Evolutionary conservation across 2,888 invertebrate species (phyloP), one percentile per base, ranked within the genome.

Genomic region (Meghimatium bilineatum): DNA sequence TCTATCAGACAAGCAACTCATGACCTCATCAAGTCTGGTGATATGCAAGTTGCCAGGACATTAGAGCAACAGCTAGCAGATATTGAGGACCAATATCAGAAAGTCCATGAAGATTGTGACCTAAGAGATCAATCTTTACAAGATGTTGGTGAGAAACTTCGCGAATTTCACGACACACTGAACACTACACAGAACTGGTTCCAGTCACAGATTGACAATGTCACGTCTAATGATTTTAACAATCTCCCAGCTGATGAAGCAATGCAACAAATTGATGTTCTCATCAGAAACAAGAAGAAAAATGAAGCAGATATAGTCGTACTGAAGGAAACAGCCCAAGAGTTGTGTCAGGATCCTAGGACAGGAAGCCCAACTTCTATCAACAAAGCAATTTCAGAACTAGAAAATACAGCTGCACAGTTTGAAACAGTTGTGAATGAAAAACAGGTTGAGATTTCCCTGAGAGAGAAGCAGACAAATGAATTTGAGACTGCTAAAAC

Each of bases 371-470:
- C 85, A 1, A 76, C 86, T 10, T 44, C 89, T n/a, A 86, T 93
- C 49, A 91, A 92, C 82, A 91, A 91, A 84, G 86, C 89, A 23
- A 79, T 93, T 34, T 80, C 88, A 29, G 89, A 96, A 3, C 94
- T 98, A 87, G 98, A 98, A 94, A 96, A 96, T 88, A 96, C 96
- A 91, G 98, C 98, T 98, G 96, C 96, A 78, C 97, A 97, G 91
- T 95, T 98, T 89, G 96, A 96, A 90, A 95, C 95, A 32, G 94
- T 96, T 0, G 94, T 98, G 44, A 97, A 97, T 88, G 98, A 98
- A 91, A 97, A 97, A 89, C 96, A 96, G 89, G 96, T 96, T 91
- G 94, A 97, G 44, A 96, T 96, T 63, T 96, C 96, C 91, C 96
- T 96, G 88, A 95, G 97, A 80, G 96, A 97, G 0, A 97, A 98